Base-by-base conservation (phyloP, 1,140 invertebrate genomes). In the Thaumetopoea pityocampa region DNA sequence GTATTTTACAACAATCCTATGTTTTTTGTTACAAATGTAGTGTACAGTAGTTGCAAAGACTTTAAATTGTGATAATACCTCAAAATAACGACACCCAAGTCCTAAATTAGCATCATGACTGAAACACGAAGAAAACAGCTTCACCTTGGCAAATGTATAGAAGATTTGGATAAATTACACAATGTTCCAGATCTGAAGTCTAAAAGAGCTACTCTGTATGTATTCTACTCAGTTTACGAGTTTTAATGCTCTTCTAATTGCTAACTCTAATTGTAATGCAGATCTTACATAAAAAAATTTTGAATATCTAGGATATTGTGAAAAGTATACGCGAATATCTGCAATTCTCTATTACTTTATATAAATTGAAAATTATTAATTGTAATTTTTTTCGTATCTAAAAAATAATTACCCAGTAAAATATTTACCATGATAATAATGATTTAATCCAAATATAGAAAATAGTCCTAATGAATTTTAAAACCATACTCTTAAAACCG, bases 331-430 rank as follows among this genome's bases (percentile, higher is more conserved):
- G n/a, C n/a, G n/a, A n/a, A n/a, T n/a, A n/a, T n/a, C n/a, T n/a
- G n/a, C n/a, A n/a, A n/a, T n/a, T n/a, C n/a, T n/a, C n/a, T n/a
- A n/a, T n/a, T n/a, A n/a, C n/a, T n/a, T n/a, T n/a, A n/a, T n/a
- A n/a, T n/a, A n/a, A n/a, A n/a, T n/a, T n/a, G n/a, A n/a, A n/a
- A n/a, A n/a, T n/a, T n/a, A n/a, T n/a, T n/a, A n/a, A n/a, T 10
- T 30, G 7, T 5, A 6, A 18, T 26, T 23, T 38, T 44, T 11
- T 34, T 67, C 70, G 19, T 49, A 85, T 85, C 69, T 71, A 89
- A 54, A 85, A 85, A 14, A 84, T 85, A 46, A 86, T 86, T 35
- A 87, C 91, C n/a, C 67, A 82, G 9, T 88, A 87, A 62, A n/a
- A n/a, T n/a, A n/a, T n/a, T n/a, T n/a, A n/a, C n/a, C n/a, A n/a